These are phyloP conservation scores for Nasonia vitripennis DNA, from an alignment of 1,140 invertebrate species.

Conservation along the genomic window DNA sequence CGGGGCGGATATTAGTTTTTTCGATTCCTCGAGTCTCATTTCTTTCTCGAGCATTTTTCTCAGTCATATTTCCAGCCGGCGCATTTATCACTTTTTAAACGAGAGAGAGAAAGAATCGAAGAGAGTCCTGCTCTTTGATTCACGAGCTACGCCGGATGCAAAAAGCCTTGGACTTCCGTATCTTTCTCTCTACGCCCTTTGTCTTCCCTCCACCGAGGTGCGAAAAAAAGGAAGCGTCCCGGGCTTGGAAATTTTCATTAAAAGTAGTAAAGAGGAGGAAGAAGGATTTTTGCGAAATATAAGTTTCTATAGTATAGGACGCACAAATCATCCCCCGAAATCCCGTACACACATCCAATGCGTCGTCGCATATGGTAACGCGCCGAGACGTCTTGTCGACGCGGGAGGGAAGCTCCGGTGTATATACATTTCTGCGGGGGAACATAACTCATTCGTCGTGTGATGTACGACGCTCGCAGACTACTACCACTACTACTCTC, in stretches of 20 bases:
- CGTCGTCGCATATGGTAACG: slow-evolving; percentile 24
- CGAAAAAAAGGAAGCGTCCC: neutral
- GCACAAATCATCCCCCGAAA: neutral
- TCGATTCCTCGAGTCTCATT: slow-evolving; percentile 66
- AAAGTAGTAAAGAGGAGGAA: neutral
- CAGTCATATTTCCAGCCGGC: slow-evolving; percentile 68
- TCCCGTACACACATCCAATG: neutral
- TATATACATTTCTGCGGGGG: slow-evolving; percentile 15
- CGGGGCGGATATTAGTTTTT: slow-evolving; percentile 74
- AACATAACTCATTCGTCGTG: slow-evolving; percentile 32
- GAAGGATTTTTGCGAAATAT: no score
- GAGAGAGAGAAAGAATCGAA: slow-evolving; percentile 52
- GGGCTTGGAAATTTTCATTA: slow-evolving; percentile 8
- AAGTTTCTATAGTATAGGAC: neutral
- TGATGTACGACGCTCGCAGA: slow-evolving; percentile 44
- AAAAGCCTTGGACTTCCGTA: slow-evolving; percentile 60
- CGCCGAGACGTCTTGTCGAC: slow-evolving; percentile 31
- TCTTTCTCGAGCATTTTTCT: slow-evolving; percentile 65
- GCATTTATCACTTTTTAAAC: slow-evolving; percentile 73
- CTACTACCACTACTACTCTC: slow-evolving; percentile 46
- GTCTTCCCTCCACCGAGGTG: neutral
- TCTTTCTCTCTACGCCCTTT: slow-evolving; percentile 5
- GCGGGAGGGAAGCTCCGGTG: neutral
- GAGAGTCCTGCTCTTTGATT: slow-evolving; percentile 57
- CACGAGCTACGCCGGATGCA: slow-evolving; percentile 58